Base-by-base conservation (phyloP, 2,113 vertebrate genomes). In the Alces alces region DNA sequence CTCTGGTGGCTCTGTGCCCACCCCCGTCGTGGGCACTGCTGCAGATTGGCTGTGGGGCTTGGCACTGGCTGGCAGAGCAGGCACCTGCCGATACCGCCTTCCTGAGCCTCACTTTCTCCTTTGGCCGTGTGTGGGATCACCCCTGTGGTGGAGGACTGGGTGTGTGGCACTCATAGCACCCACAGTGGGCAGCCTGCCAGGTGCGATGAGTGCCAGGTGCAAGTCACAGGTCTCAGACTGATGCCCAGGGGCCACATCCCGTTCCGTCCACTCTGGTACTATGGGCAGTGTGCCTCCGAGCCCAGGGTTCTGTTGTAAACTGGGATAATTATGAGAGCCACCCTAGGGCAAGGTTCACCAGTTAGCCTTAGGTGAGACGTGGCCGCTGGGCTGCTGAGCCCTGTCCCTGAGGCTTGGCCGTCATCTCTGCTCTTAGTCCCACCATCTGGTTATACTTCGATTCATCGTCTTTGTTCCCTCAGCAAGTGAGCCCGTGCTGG, bases 1-100 rank as follows among this genome's bases (percentile, higher is more conserved):
- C n/a, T 5, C n/a, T 3, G 0, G 0, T 0, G 13, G 52, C 30
- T 0, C 0, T 0, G 2, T 0, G 1, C 33, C 47, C 30, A 54
- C 17, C 30, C 10, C 79, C 23, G 30, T 45, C 0, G 0, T 57
- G 61, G 60, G 25, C 0, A 1, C 33, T 58, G 27, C 55, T 28
- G 5, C 33, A 50, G 16, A 16, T 2, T 2, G 30, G 64, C 70
- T 0, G 0, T 12, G 92, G 47, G 76, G 39, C 52, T 21, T 10
- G 8, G 86, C 1, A 47, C 73, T 33, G 83, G 13, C 66, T n/a
- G n/a, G 52, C 52, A 47, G 73, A 30, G 60, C 16, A 15, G 47
- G 47, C 79, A 9, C 39, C 1, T 2, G 3, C 76, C 1, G 33
- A 17, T 19, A 1, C 84, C 3, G 70, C 58, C 60, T 80, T 36